phyloP scores from a whole-genome alignment of 2,888 invertebrate genomes.

The Achlya flavicornis region DNA sequence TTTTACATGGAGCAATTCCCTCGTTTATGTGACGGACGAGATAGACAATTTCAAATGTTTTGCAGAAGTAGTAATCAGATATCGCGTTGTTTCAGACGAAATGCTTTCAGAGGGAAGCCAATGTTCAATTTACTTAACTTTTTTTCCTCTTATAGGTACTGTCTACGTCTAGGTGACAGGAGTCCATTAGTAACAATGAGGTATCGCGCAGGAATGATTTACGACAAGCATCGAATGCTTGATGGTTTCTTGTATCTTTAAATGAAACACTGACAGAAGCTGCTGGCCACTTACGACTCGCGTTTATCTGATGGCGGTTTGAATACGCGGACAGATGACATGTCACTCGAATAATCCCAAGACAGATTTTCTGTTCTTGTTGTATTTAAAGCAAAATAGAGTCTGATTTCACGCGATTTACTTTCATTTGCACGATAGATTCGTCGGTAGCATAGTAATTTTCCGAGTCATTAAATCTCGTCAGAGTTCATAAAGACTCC shows the following conservation, averaged over 20 bases:
- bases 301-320: slow-evolving; percentile 48
- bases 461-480: slow-evolving; percentile 75
- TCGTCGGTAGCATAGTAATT: slow-evolving; percentile 55
- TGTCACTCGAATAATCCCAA: slow-evolving; percentile 22
- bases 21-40: background rate
- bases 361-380: slow-evolving; percentile 15
- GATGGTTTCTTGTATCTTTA: slow-evolving; percentile 54
- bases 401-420: slow-evolving; percentile 43
- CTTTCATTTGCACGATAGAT: slow-evolving; percentile 50
- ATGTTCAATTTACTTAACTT: slow-evolving; percentile 42
- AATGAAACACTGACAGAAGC: slow-evolving; percentile 49
- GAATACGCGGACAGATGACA: slow-evolving; percentile 39
- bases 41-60: background rate
- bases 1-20: slow-evolving; percentile 22
- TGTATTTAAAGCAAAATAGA: slow-evolving; percentile 21
- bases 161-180: slow-evolving; percentile 30
- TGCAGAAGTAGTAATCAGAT: slow-evolving; percentile 22
- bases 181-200: slow-evolving; percentile 51
- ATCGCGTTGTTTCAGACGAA: slow-evolving; percentile 27
- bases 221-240: slow-evolving; percentile 42
- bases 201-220: slow-evolving; percentile 46
- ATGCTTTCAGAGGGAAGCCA: slow-evolving; percentile 23
- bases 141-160: slow-evolving; percentile 16
- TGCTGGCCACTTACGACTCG: slow-evolving; percentile 32
- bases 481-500: slow-evolving; percentile 68